Percentiles rank a stretch among this genome's conserved stretches.
Evolutionary conservation across 2,113 vertebrate genomes (phyloP).

Genomic region (Channa argus): DNA sequence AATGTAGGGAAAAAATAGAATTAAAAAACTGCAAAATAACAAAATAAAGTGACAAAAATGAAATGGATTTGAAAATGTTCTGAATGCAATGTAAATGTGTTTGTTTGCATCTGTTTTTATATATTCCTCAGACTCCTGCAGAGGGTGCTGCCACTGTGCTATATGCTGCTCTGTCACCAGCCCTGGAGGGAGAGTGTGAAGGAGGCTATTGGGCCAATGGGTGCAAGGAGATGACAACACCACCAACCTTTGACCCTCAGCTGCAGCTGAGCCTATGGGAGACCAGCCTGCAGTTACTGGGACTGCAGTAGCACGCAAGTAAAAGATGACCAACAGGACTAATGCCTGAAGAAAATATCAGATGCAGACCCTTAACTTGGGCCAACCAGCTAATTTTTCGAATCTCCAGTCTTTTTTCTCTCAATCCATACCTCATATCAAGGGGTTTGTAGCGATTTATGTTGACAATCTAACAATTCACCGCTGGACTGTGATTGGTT

Average conservation of each 20-base stretch:
- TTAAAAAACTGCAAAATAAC: too few relatives aligned
- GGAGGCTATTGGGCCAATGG: constrained; percentile 76
- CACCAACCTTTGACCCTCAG: constrained; percentile 57
- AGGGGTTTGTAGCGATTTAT: constrained; percentile 30
- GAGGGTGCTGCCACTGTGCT: constrained; percentile 74
- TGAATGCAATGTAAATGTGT: neutral
- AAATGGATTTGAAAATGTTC: too few relatives aligned
- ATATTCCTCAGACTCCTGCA: constrained; percentile 66
- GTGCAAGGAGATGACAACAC: constrained; percentile 56
- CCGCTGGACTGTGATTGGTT: constrained; percentile 54
- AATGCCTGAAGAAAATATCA: constrained; percentile 29
- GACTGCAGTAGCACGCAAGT: constrained; percentile 55
- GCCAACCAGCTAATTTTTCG: constrained; percentile 8
- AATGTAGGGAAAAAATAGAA: too few relatives aligned
- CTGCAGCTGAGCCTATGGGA: constrained; percentile 75
- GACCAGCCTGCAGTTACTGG: constrained; percentile 66
- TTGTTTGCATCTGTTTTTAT: neutral
- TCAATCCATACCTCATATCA: constrained; percentile 25
- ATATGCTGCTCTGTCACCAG: constrained; percentile 66
- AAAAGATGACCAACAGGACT: constrained; percentile 36
- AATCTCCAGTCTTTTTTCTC: constrained; percentile 14
- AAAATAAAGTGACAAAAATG: too few relatives aligned
- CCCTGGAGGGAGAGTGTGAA: constrained; percentile 63
- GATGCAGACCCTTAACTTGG: constrained; percentile 32
- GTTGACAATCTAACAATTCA: constrained; percentile 43